Percentiles rank a stretch among this genome's conserved stretches.
Evolutionary conservation across 2,797 vertebrate species (phyloP).

Genomic region (Sebastes reedi): DNA sequence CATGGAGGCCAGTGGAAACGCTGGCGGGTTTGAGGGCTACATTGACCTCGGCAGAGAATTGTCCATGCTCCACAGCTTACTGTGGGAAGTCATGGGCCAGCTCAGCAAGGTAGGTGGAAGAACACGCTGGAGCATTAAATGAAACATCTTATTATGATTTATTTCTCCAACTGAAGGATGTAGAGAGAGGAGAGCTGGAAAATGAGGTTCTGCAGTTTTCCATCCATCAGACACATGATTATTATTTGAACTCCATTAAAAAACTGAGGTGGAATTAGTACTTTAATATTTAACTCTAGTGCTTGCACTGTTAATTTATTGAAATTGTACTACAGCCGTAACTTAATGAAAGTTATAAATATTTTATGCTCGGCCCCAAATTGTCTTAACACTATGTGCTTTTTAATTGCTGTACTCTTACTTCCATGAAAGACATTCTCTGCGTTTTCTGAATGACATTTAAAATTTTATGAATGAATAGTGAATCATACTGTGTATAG

Average conservation of each 20-base stretch:
- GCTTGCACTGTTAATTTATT: conserved; percentile 1
- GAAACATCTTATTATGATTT: neutral
- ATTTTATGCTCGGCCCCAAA: neutral
- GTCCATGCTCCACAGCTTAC: conserved; percentile 93
- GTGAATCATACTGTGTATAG: neutral
- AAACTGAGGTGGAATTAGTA: conserved; percentile 2
- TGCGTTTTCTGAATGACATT: neutral
- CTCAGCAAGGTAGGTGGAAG: conserved; percentile 89
- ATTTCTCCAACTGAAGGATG: neutral
- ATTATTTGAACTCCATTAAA: conserved; percentile 17
- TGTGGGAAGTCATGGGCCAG: conserved; percentile 97
- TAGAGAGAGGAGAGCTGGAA: neutral
- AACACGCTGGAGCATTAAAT: neutral
- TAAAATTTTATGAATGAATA: conserved; percentile 3
- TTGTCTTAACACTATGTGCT: neutral
- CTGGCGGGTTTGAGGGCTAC: conserved; percentile 95
- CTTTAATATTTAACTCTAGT: conserved; percentile 28
- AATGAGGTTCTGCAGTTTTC: neutral
- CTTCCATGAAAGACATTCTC: neutral
- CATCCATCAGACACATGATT: neutral
- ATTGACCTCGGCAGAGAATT: conserved; percentile 96
- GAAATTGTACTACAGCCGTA: neutral
- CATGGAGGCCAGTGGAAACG: conserved; percentile 93
- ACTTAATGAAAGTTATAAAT: conserved; percentile 15
- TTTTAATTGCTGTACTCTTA: neutral